A percentile compares a stretch with the other conserved stretches of the same genome.
These are phyloP conservation scores for Augochlora pura DNA, from an alignment of 1,140 invertebrate genomes.

Conservation along the genomic window DNA sequence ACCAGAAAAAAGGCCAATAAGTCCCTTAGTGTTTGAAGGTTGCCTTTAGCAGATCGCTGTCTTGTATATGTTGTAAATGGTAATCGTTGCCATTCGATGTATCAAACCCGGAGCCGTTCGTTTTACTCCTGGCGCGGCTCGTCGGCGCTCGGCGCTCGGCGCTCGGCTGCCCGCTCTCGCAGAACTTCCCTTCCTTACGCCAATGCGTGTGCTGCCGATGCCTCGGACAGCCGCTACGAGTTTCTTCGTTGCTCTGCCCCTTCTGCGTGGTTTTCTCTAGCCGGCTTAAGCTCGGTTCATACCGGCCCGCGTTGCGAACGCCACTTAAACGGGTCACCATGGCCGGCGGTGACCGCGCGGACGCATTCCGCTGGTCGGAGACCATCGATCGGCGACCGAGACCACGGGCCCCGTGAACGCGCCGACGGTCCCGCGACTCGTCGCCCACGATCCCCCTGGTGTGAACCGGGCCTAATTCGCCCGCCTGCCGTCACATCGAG, in stretches of 20 bases:
- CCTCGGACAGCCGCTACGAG: conserved; percentile 5
- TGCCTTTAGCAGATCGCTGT: conserved; percentile 11
- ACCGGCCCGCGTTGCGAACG: not conserved
- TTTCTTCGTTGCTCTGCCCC: conserved; percentile 13
- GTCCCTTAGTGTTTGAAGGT: conserved; percentile 10
- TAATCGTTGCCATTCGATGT: conserved; percentile 12
- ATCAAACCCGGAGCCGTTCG: not conserved
- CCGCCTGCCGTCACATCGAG: conserved; percentile 18
- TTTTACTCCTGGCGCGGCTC: not conserved
- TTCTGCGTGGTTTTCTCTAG: conserved; percentile 5
- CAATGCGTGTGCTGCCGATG: conserved; percentile 17
- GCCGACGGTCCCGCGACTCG: no score
- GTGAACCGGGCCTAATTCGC: conserved; percentile 28
- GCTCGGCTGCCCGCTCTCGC: no score
- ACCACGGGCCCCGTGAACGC: not conserved
- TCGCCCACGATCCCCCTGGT: not conserved
- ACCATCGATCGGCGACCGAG: not conserved
- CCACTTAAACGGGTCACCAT: not conserved
- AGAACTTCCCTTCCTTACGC: conserved; percentile 6
- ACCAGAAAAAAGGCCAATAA: conserved; percentile 14
- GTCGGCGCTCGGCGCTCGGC: no score
- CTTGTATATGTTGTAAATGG: conserved; percentile 36
- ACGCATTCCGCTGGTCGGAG: not conserved
- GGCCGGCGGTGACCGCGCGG: no score
- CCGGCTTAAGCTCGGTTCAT: conserved; percentile 28